Evolutionary conservation across 2,113 vertebrate species (phyloP).

Genomic region (Nothocercus nigrocapillus): DNA sequence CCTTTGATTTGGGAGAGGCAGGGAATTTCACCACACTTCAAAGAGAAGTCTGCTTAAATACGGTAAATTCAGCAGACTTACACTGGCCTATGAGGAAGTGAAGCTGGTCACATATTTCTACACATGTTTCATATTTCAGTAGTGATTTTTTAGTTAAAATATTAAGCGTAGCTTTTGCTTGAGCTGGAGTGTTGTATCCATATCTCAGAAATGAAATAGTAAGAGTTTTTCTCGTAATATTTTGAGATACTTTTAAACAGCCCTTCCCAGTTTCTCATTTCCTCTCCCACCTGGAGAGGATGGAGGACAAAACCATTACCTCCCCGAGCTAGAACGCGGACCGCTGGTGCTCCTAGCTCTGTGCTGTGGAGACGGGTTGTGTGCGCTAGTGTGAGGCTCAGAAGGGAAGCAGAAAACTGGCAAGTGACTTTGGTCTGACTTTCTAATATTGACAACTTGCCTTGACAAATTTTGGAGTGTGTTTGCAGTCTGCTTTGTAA

Average conservation of each 20-base stretch:
- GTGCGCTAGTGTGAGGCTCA: not conserved
- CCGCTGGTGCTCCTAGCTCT: not conserved
- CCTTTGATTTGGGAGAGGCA: not conserved
- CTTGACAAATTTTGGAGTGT: not conserved
- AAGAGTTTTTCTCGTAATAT: not conserved
- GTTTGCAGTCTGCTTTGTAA: not conserved
- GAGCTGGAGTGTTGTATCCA: not conserved
- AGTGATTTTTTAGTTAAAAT: not conserved
- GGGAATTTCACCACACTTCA: not conserved
- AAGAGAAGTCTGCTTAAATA: not conserved
- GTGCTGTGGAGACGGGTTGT: not conserved
- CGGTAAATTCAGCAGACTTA: not conserved
- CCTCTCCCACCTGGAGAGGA: not conserved
- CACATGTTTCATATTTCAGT: not conserved
- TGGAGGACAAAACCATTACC: not conserved
- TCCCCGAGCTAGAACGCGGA: not conserved
- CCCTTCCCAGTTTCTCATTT: not conserved
- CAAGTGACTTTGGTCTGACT: not conserved
- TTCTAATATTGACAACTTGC: not conserved
- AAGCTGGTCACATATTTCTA: not conserved
- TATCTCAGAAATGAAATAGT: not conserved
- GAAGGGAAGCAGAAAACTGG: not conserved
- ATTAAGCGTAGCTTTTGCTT: not conserved
- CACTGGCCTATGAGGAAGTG: not conserved
- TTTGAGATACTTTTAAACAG: slow-evolving; percentile 4